Conservation (phyloP, 2,888 invertebrate species). For the Exephanes ischioxanthus region DNA sequence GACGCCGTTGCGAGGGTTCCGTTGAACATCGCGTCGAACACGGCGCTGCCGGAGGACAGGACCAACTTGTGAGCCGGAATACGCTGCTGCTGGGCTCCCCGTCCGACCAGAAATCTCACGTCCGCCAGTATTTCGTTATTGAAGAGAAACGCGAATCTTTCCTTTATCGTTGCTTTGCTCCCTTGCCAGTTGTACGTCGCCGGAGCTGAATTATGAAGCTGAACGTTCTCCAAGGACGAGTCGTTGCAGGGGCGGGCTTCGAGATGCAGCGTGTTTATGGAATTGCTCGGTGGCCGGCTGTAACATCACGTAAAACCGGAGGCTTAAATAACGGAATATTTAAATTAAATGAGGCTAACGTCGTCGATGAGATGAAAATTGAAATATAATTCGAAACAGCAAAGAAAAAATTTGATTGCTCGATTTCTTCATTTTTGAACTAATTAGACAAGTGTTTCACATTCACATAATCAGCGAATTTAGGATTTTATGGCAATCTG, state of each 20-base stretch:
- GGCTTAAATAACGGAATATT: background rate
- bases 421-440: no score
- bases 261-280: slow-evolving; percentile 75
- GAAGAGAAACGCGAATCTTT: slow-evolving; percentile 90
- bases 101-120: slow-evolving; percentile 92
- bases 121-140: slow-evolving; percentile 90
- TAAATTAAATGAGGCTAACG: slow-evolving; percentile 1
- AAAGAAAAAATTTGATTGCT: no score
- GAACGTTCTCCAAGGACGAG: slow-evolving; percentile 72
- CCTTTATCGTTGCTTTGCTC: slow-evolving; percentile 91
- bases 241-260: slow-evolving; percentile 76
- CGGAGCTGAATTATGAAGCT: slow-evolving; percentile 64
- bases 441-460: no score
- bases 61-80: slow-evolving; percentile 94
- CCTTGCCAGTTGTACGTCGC: slow-evolving; percentile 89
- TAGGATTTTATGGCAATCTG: background rate
- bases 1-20: slow-evolving; percentile 90
- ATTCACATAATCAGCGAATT: background rate
- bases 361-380: background rate
- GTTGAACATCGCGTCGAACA: slow-evolving; percentile 95
- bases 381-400: no score
- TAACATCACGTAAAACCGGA: slow-evolving; percentile 47
- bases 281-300: slow-evolving; percentile 80
- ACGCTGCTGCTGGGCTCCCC: slow-evolving; percentile 88
- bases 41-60: slow-evolving; percentile 92